A percentile compares a stretch with the other conserved stretches of the same genome.
These are phyloP conservation scores for Festucalex cinctus DNA, from an alignment of 2,113 vertebrate genomes.

Conservation along the genomic window DNA sequence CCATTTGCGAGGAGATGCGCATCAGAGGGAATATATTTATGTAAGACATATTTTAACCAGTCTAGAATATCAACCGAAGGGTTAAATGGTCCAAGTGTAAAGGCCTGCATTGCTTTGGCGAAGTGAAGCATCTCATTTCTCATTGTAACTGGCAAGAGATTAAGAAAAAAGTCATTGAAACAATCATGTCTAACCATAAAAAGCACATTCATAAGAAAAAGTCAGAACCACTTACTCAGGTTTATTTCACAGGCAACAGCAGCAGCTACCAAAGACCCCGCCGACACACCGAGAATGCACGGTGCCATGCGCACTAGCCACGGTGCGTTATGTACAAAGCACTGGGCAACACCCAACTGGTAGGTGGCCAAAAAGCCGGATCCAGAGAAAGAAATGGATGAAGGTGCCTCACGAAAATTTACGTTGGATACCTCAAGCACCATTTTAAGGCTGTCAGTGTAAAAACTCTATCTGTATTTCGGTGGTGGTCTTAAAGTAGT, in stretches of 20 bases:
- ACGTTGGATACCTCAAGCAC: constrained; percentile 24
- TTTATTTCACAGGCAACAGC: constrained; percentile 73
- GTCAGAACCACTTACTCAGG: constrained; percentile 64
- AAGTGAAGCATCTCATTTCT: constrained; percentile 66
- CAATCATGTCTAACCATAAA: too few relatives aligned
- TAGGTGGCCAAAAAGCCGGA: constrained; percentile 80
- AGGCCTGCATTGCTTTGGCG: constrained; percentile 65
- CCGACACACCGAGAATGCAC: constrained; percentile 76
- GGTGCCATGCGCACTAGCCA: constrained; percentile 67
- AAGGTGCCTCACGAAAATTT: constrained; percentile 29
- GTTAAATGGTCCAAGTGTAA: constrained; percentile 75
- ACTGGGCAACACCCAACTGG: constrained; percentile 78
- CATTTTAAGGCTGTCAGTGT: constrained; percentile 32
- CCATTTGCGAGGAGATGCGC: constrained; percentile 78
- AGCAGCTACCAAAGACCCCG: constrained; percentile 78
- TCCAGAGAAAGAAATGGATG: constrained; percentile 79
- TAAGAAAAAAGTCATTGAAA: neutral
- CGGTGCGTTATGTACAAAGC: constrained; percentile 68
- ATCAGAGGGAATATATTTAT: constrained; percentile 71
- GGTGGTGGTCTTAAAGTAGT: too few relatives aligned
- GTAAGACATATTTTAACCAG: constrained; percentile 68
- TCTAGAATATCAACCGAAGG: constrained; percentile 74
- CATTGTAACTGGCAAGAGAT: constrained; percentile 56
- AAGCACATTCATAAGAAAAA: neutral
- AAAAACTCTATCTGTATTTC: too few relatives aligned